A percentile compares a stretch with the other conserved stretches of the same genome.
phyloP scores from a whole-genome alignment of 2,888 invertebrate genomes.

The Pollenia griseotomentosa region DNA sequence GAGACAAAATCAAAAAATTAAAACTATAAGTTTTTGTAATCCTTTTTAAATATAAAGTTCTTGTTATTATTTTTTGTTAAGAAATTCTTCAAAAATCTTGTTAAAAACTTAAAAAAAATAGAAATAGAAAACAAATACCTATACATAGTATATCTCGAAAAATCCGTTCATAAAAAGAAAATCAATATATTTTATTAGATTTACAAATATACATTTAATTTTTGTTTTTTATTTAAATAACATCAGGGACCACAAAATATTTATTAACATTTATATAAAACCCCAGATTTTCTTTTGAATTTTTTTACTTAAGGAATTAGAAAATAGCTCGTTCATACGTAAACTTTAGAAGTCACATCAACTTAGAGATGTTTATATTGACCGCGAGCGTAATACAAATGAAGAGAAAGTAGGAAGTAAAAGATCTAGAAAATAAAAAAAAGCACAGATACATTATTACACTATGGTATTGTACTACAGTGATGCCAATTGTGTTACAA shows the following conservation, averaged over 20 bases:
- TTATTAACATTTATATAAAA: constrained; percentile 39
- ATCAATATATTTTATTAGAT: constrained; percentile 68
- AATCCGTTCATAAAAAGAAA: constrained; percentile 69
- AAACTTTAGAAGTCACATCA: background rate
- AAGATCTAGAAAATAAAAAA: background rate
- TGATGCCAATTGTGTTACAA: too few species aligned
- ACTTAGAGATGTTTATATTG: background rate
- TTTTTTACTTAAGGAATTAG: constrained; percentile 21
- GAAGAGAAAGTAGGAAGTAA: background rate
- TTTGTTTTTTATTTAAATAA: constrained; percentile 51
- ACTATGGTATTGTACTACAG: too few species aligned
- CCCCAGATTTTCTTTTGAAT: constrained; percentile 29
- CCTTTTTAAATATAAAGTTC: too few species aligned
- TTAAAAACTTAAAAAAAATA: constrained; percentile 22
- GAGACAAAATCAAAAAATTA: background rate
- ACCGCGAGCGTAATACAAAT: background rate
- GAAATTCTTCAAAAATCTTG: background rate
- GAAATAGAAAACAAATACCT: constrained; percentile 4
- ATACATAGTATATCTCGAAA: constrained; percentile 56
- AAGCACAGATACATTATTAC: background rate
- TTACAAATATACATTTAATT: constrained; percentile 37
- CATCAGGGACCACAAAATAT: constrained; percentile 72
- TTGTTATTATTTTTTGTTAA: too few species aligned
- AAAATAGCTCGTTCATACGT: background rate
- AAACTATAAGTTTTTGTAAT: too few species aligned